These are phyloP conservation scores for Hyla sarda DNA, from an alignment of 2,113 vertebrate species.

Conservation along the genomic window DNA sequence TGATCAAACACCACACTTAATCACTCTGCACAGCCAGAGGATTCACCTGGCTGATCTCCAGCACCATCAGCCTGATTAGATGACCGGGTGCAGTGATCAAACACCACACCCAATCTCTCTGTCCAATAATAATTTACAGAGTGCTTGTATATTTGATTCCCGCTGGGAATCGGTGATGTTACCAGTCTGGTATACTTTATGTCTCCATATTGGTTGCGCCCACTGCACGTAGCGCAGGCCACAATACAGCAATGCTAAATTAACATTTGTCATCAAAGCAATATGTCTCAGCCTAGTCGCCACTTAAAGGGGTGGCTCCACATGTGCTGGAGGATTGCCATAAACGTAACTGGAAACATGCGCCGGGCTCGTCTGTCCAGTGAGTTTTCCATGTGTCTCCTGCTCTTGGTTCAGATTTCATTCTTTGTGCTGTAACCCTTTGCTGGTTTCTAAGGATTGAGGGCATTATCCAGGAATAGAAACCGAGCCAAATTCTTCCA, in stretches of 20 bases:
- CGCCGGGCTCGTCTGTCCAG: background rate
- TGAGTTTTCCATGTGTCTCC: conserved; percentile 33
- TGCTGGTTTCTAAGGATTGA: too few species aligned
- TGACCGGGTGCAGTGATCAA: too few species aligned
- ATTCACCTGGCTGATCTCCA: too few species aligned
- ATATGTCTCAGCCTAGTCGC: background rate
- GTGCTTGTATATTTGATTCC: too few species aligned
- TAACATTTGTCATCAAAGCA: background rate
- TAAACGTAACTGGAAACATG: conserved; percentile 34
- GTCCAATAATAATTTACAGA: too few species aligned
- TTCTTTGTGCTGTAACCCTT: background rate
- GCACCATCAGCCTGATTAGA: too few species aligned
- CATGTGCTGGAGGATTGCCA: conserved; percentile 36
- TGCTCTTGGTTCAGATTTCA: background rate
- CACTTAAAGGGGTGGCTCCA: conserved; percentile 10
- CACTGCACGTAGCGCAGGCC: background rate
- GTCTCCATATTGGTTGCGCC: background rate
- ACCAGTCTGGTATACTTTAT: background rate
- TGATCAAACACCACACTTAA: too few species aligned
- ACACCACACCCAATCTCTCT: too few species aligned
- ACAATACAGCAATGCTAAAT: background rate
- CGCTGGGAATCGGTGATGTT: background rate
- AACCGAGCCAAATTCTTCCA: too few species aligned
- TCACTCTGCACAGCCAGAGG: too few species aligned
- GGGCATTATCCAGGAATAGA: too few species aligned